Evolutionary conservation across 2,113 vertebrate species (phyloP), one percentile per base, ranked within the genome.

Genomic region (Macroglossus sobrinus): DNA sequence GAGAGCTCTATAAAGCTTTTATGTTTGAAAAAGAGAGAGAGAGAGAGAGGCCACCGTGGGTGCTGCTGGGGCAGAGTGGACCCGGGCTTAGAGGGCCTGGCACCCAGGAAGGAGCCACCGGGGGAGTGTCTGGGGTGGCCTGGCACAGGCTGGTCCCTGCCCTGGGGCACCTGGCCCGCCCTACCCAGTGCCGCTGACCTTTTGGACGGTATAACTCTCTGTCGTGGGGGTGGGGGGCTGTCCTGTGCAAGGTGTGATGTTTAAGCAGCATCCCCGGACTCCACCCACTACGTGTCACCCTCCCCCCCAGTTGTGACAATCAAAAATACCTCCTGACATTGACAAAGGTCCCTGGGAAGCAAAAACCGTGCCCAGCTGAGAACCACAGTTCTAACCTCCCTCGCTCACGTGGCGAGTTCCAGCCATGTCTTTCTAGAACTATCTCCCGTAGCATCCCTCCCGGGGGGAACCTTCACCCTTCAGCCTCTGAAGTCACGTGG

Each of bases 71-170:
- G 19, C 61, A 30, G 40, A 87, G n/a, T 0, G 43, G 43, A 47
- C 7, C 84, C 28, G 59, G 28, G 50, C 50, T 50, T 50, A 16
- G 50, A 50, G 50, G 50, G 55, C 9, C 84, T 33, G 38, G 28
- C 14, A 10, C 35, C 64, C 71, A 50, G 18, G 0, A 33, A 13
- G 72, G 28, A 90, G 35, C 15, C 50, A 1, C 43, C 6, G 1
- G 1, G 74, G 5, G 6, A 53, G 3, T 2, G 28, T 13, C 18
- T 7, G 18, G 1, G 43, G 55, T 14, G 0, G 7, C n/a, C 22
- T 43, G 2, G 12, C 16, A 10, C 0, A 0, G 21, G n/a, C 68
- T 4, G 26, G 13, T 10, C 13, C 7, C 12, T 11, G 61, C 2
- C 15, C 45, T 9, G 57, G 38, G 82, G 33, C 3, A 4, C 3